A percentile compares a stretch with the other conserved stretches of the same genome.
Evolutionary conservation across 2,113 vertebrate species (phyloP).

Genomic region (Podocnemis expansa): DNA sequence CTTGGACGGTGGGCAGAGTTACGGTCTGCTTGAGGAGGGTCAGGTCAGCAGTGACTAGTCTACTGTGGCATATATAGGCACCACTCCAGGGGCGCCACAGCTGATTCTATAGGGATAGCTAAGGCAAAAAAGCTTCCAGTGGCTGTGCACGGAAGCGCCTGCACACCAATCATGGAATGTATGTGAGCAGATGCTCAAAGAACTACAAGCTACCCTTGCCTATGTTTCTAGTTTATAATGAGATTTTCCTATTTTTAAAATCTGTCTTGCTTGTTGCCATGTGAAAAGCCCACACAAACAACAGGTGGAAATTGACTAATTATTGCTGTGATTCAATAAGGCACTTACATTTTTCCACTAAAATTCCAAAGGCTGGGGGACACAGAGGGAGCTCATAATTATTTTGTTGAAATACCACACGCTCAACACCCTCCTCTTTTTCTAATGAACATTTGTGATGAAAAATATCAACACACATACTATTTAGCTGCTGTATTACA

Average conservation of each 20-base stretch:
- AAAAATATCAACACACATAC: neutral
- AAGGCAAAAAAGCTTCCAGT: too few species aligned
- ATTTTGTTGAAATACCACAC: neutral
- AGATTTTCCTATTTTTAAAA: neutral
- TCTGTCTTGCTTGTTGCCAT: neutral
- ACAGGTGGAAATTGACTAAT: neutral
- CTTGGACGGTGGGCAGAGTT: too few species aligned
- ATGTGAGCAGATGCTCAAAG: too few species aligned
- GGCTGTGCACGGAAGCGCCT: too few species aligned
- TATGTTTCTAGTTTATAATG: neutral
- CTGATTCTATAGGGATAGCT: too few species aligned
- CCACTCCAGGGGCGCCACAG: too few species aligned
- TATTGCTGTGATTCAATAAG: neutral
- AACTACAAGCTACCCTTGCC: neutral
- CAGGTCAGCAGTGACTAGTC: too few species aligned
- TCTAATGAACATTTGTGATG: neutral
- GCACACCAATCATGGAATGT: too few species aligned
- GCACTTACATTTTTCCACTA: neutral
- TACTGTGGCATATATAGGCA: too few species aligned
- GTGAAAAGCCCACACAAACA: neutral
- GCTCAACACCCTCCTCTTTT: neutral
- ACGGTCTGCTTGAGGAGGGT: too few species aligned
- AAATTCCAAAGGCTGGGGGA: neutral
- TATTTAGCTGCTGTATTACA: neutral
- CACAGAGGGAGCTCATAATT: neutral